phyloP scores from a whole-genome alignment of 2,888 invertebrate species.

The Caenorhabditis virilis region DNA sequence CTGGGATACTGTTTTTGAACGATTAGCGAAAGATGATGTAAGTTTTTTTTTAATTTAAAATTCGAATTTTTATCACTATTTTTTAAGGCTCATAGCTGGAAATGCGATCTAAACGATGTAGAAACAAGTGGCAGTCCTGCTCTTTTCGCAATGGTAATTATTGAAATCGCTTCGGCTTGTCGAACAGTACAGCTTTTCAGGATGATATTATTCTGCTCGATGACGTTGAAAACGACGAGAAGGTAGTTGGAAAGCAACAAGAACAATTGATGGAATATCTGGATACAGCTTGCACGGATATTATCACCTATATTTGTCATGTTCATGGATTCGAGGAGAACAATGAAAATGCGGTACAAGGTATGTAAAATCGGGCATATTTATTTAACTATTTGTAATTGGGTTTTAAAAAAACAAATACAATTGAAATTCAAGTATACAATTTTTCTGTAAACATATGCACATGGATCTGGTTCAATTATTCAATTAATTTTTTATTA shows the following conservation, averaged over 20 bases:
- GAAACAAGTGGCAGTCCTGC: constrained; percentile 11
- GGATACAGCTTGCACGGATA: constrained; percentile 17
- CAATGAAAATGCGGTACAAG: too few species aligned
- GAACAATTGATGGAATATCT: constrained; percentile 14
- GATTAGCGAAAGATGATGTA: constrained; percentile 48
- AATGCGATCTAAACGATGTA: constrained; percentile 23
- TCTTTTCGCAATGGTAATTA: constrained; percentile 14
- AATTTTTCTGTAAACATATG: not conserved
- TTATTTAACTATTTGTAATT: too few species aligned
- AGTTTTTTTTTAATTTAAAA: constrained; percentile 13
- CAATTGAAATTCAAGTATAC: too few species aligned
- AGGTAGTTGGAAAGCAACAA: constrained; percentile 5
- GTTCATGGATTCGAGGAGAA: constrained; percentile 2
- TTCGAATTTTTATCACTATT: not conserved
- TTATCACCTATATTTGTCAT: constrained; percentile 15
- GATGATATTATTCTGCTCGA: constrained; percentile 24
- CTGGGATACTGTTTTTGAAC: constrained; percentile 46
- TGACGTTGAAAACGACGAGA: constrained; percentile 13
- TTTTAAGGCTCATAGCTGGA: constrained; percentile 23
- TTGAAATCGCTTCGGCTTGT: not conserved
- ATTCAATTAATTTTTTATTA: not conserved
- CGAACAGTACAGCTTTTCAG: not conserved
- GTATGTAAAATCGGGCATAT: too few species aligned
- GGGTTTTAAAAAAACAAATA: too few species aligned
- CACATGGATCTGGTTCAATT: not conserved